Percentiles rank a stretch among this genome's conserved stretches.
Evolutionary conservation across 2,113 vertebrate species (phyloP).

Genomic region (Cyphomyrus discorhynchus): DNA sequence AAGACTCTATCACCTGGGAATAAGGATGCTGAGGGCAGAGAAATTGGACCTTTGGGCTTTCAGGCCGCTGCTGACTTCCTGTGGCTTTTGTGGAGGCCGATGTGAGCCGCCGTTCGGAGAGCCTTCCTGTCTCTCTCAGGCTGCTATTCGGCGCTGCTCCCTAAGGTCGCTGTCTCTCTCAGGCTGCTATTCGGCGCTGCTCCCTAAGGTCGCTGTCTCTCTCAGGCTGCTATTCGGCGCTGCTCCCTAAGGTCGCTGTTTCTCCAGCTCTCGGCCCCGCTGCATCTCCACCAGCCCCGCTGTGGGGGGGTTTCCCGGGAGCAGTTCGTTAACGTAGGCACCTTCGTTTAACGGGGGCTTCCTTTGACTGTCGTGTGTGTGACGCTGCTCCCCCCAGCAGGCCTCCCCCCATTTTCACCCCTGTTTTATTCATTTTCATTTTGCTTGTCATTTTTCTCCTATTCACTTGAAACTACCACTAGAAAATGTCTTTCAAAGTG

Average conservation of each 20-base stretch:
- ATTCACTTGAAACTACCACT: background rate
- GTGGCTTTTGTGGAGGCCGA: background rate
- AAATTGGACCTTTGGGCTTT: background rate
- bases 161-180: background rate
- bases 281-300: background rate
- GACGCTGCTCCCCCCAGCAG: background rate
- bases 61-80: background rate
- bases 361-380: background rate
- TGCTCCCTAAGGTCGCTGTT: background rate
- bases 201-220: background rate
- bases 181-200: no score
- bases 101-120: no score
- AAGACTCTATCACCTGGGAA: background rate
- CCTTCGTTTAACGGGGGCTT: background rate
- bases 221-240: no score
- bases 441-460: background rate
- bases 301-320: background rate
- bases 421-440: background rate
- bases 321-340: background rate
- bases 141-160: no score
- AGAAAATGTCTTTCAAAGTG: background rate
- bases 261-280: background rate
- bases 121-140: background rate
- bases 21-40: background rate
- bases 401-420: background rate